Evolutionary conservation across 2,113 vertebrate genomes (phyloP), one percentile per base, ranked within the genome.

Genomic region (Dipodomys ordii): DNA sequence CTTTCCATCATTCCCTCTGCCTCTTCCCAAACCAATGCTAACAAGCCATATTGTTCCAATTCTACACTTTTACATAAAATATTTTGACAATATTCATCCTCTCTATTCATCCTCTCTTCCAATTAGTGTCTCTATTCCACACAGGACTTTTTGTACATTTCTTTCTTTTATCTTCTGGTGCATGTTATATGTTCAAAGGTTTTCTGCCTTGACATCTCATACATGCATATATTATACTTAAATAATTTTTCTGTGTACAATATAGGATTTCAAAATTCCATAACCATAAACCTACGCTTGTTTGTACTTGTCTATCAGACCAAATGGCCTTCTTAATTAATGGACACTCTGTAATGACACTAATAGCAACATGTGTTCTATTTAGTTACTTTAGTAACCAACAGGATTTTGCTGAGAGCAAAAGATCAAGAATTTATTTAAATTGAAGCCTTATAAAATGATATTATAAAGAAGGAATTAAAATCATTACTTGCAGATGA

Each of bases 391-490:
- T 94, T 19, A 90, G 49, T 69, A 83, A 82, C 80, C 73, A 81
- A 78, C 10, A 86, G 32, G 35, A 88, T 90, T 92, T 84, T 84
- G 23, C 39, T 74, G 68, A 89, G 44, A 93, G 78, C 35, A 91
- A 94, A 20, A 16, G 57, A 90, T 93, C 35, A 69, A 85, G 6
- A 71, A 83, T 5, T 96, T 64, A 96, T 91, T 91, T 88, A 73
- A 88, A 76, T 23, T 65, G 7, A 95, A 78, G 7, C 46, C 22
- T 84, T 68, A 32, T 77, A 93, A 91, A 93, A 28, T 68, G 3
- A 30, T 82, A 83, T 72, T 49, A 69, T 2, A 82, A 87, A 57
- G 62, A 86, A 81, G 2, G 57, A 91, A 68, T 35, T 3, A 85
- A 64, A 94, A 86, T 32, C 46, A 68, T 86, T 39, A 79, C 19